Evolutionary conservation across 2,888 invertebrate genomes (phyloP).

Genomic region (Merodon equestris): DNA sequence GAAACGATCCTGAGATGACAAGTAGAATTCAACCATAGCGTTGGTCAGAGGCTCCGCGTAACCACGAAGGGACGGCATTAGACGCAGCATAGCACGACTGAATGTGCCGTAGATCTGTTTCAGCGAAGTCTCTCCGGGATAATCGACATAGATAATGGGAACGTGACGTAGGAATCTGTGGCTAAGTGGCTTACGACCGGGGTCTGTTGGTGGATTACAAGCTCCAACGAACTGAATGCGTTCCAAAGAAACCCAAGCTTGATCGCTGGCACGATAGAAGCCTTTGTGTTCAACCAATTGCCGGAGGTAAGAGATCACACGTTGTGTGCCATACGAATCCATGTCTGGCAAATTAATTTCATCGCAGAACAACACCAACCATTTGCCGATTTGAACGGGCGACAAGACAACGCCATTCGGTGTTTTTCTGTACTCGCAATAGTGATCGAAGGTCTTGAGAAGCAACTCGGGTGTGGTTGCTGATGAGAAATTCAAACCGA

Average conservation of each 20-base stretch:
- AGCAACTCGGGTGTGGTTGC: conserved; percentile 99
- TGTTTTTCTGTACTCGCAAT: conserved; percentile 99
- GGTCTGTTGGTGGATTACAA: conserved; percentile 99
- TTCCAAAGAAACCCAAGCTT: conserved; percentile 97
- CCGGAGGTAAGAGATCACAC: conserved; percentile 99
- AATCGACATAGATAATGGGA: conserved; percentile 99
- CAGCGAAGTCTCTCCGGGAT: conserved; percentile 98
- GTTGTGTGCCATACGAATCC: conserved; percentile 98
- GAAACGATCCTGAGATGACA: conserved; percentile 97
- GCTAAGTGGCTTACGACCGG: conserved; percentile 96
- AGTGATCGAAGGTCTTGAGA: conserved; percentile 99
- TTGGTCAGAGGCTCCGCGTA: conserved; percentile 98
- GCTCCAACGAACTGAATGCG: conserved; percentile 99
- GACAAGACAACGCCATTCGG: conserved; percentile 98
- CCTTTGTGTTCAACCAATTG: conserved; percentile 98
- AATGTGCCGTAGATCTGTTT: conserved; percentile 99
- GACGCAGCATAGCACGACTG: conserved; percentile 97
- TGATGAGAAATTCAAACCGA: conserved; percentile 99
- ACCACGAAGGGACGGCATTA: conserved; percentile 93
- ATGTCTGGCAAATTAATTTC: conserved; percentile 99
- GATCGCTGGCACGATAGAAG: conserved; percentile 93
- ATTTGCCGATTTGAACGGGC: conserved; percentile 97
- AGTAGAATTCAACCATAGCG: conserved; percentile 99
- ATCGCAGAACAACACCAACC: conserved; percentile 99
- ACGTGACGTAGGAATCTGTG: conserved; percentile 94